Evolutionary conservation across 2,797 vertebrate species (phyloP).

Genomic region (Parauchenoglanis ngamensis): DNA sequence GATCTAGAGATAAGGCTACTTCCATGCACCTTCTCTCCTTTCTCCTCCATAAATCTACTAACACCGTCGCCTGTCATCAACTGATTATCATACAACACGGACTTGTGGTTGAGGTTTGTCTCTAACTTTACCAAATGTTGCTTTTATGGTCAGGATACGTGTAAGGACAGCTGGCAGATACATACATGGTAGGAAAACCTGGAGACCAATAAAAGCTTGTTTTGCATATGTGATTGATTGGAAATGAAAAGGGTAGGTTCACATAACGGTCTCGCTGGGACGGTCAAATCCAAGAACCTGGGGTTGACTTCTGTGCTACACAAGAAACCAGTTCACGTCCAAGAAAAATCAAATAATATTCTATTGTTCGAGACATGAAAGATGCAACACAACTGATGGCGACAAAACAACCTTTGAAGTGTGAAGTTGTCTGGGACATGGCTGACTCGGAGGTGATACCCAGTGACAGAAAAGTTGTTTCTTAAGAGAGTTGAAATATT

Average conservation of each 20-base stretch:
- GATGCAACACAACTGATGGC: constrained; percentile 23
- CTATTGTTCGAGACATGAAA: constrained; percentile 41
- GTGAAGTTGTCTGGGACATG: constrained; percentile 12
- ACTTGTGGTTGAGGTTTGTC: neutral
- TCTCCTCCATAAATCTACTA: neutral
- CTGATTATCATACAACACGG: neutral
- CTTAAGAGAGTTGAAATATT: neutral
- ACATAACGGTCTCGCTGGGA: constrained; percentile 47
- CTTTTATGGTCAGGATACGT: neutral
- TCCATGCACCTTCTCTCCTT: neutral
- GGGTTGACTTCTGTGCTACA: constrained; percentile 29
- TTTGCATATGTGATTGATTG: constrained; percentile 36
- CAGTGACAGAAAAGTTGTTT: neutral
- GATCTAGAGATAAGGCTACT: neutral
- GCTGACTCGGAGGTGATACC: constrained; percentile 25
- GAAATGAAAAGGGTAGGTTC: constrained; percentile 40
- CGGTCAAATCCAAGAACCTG: constrained; percentile 38
- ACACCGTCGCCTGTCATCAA: neutral
- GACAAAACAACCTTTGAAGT: constrained; percentile 30
- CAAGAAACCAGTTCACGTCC: constrained; percentile 35
- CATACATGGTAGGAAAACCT: constrained; percentile 29
- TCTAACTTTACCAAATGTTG: constrained; percentile 11
- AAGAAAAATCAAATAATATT: constrained; percentile 33
- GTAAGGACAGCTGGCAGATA: constrained; percentile 21
- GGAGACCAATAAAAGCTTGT: constrained; percentile 37